phyloP scores from a whole-genome alignment of 2,888 invertebrate species.

The Acleris laterana region DNA sequence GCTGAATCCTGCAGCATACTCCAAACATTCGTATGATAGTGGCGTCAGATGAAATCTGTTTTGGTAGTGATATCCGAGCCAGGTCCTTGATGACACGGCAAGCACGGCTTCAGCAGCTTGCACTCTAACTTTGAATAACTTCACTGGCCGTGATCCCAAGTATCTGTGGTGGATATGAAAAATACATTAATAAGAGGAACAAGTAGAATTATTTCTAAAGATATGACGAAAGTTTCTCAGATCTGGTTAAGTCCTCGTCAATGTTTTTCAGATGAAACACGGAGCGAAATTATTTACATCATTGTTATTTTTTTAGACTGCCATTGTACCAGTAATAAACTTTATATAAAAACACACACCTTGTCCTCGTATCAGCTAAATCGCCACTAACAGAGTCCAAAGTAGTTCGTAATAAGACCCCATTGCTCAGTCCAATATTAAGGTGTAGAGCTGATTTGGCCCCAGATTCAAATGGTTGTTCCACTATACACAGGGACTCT shows the following conservation, averaged over 20 bases:
- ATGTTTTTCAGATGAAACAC: slow-evolving; percentile 86
- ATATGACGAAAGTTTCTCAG: slow-evolving; percentile 55
- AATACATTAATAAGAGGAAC: not conserved
- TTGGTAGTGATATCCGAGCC: slow-evolving; percentile 99
- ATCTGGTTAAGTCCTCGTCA: slow-evolving; percentile 83
- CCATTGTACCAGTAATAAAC: slow-evolving; percentile 15
- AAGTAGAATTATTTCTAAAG: not conserved
- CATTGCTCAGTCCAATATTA: slow-evolving; percentile 98
- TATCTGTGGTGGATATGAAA: slow-evolving; percentile 80
- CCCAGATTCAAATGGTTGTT: slow-evolving; percentile 89
- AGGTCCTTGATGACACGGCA: slow-evolving; percentile 98
- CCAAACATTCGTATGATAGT: slow-evolving; percentile 97
- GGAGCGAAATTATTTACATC: slow-evolving; percentile 78
- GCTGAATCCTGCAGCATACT: slow-evolving; percentile 98
- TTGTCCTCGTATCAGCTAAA: slow-evolving; percentile 97
- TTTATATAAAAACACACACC: slow-evolving; percentile 72
- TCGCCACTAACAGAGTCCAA: slow-evolving; percentile 98
- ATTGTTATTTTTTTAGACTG: slow-evolving; percentile 49
- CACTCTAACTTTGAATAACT: slow-evolving; percentile 97
- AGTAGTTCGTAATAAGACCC: slow-evolving; percentile 96
- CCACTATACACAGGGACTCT: slow-evolving; percentile 98
- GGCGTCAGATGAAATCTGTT: slow-evolving; percentile 98
- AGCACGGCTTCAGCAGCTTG: slow-evolving; percentile 98
- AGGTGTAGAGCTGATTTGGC: slow-evolving; percentile 91
- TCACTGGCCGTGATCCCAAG: slow-evolving; percentile 97